Conservation (phyloP, 1,140 invertebrate species). For the Cephus cinctus region DNA sequence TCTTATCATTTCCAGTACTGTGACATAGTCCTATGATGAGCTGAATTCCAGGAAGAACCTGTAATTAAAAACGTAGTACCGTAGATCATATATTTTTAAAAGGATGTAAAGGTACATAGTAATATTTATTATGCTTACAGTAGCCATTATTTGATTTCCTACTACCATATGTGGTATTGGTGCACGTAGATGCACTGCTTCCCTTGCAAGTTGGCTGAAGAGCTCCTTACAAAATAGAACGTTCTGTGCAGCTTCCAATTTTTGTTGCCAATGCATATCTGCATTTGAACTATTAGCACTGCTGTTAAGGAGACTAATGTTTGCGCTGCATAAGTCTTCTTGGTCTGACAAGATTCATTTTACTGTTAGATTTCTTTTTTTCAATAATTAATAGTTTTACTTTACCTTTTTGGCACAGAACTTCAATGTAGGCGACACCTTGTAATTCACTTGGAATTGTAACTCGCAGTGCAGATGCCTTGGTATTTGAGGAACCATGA, state of each 20-base stretch:
- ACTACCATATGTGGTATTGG: constrained; percentile 95
- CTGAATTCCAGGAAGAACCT: constrained; percentile 92
- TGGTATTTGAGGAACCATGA: constrained; percentile 41
- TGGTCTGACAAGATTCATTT: constrained; percentile 64
- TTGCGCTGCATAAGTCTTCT: constrained; percentile 78
- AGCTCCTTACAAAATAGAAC: constrained; percentile 97
- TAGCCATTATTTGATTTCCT: constrained; percentile 95
- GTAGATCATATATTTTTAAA: constrained; percentile 12
- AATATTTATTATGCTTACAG: constrained; percentile 60
- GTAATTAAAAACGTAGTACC: constrained; percentile 27
- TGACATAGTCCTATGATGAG: constrained; percentile 78
- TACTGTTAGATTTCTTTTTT: too few species aligned
- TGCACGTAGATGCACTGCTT: constrained; percentile 90
- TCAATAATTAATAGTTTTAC: not conserved
- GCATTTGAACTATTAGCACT: constrained; percentile 68
- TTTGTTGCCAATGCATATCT: constrained; percentile 91
- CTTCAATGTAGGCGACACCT: constrained; percentile 94
- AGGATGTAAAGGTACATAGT: not conserved
- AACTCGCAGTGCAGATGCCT: constrained; percentile 84
- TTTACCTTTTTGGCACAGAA: constrained; percentile 86
- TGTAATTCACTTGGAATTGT: constrained; percentile 91
- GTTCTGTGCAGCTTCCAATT: constrained; percentile 94
- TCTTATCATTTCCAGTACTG: constrained; percentile 68
- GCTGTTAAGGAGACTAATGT: constrained; percentile 71
- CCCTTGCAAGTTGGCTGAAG: constrained; percentile 90